Evolutionary conservation across 1,140 invertebrate genomes (phyloP).

Genomic region (Dysdera silvatica): DNA sequence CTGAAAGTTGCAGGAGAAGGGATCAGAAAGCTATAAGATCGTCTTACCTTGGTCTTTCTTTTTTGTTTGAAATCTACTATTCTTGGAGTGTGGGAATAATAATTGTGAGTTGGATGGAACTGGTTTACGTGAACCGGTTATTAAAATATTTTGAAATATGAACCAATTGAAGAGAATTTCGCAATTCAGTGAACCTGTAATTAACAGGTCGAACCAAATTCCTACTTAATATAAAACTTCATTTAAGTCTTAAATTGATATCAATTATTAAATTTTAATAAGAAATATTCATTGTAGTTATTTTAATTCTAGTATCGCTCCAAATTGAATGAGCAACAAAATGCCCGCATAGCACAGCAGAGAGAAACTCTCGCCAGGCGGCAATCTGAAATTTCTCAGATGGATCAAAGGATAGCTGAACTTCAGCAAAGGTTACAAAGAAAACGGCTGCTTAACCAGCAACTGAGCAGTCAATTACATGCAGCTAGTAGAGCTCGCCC

Average conservation of each 20-base stretch:
- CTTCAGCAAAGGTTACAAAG: slow-evolving; percentile 79
- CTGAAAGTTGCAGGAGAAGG: too few relatives aligned
- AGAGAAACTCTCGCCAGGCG: slow-evolving; percentile 71
- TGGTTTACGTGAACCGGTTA: too few relatives aligned
- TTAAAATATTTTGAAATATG: not conserved
- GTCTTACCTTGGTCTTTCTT: too few relatives aligned
- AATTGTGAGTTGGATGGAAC: too few relatives aligned
- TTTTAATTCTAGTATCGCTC: slow-evolving; percentile 71
- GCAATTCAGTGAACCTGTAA: too few relatives aligned
- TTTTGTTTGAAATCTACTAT: too few relatives aligned
- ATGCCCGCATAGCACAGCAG: slow-evolving; percentile 73
- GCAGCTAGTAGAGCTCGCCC: slow-evolving; percentile 36
- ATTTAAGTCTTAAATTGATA: too few relatives aligned
- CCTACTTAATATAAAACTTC: too few relatives aligned
- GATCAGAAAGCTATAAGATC: too few relatives aligned
- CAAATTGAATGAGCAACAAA: slow-evolving; percentile 90
- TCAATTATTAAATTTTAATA: slow-evolving; percentile 2
- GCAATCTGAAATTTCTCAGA: slow-evolving; percentile 79
- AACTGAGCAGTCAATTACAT: slow-evolving; percentile 65
- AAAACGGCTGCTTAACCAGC: slow-evolving; percentile 76
- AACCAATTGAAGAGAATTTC: not conserved
- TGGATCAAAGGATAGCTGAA: slow-evolving; percentile 87
- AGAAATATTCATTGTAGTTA: slow-evolving; percentile 2
- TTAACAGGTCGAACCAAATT: too few relatives aligned
- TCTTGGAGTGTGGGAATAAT: too few relatives aligned